Evolutionary conservation across 2,113 vertebrate genomes (phyloP).

Genomic region (Psammodynastes pulverulentus): DNA sequence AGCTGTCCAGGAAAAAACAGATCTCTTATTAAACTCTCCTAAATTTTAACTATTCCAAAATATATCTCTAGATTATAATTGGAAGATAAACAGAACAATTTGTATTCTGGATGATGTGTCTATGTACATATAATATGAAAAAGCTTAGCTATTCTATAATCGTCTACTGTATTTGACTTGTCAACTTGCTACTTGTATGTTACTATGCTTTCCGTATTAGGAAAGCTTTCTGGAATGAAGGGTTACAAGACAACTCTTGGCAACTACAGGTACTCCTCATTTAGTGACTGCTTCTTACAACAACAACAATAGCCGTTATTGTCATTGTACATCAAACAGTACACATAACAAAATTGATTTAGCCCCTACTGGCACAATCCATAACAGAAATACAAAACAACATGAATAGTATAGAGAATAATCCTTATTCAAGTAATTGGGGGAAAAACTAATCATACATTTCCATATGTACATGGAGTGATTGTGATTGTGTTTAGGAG

Average conservation of each 20-base stretch:
- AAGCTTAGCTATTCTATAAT: background rate
- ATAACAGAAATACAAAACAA: too few relatives aligned
- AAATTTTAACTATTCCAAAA: background rate
- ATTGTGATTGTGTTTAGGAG: too few relatives aligned
- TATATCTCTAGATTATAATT: background rate
- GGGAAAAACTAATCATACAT: too few relatives aligned
- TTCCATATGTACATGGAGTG: too few relatives aligned
- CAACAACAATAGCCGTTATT: too few relatives aligned
- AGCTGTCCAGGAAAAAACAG: background rate
- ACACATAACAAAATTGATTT: too few relatives aligned
- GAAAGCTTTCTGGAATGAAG: background rate
- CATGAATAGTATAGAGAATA: too few relatives aligned
- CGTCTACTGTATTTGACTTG: background rate
- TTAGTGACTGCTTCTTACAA: too few relatives aligned
- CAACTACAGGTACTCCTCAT: background rate
- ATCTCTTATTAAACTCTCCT: background rate
- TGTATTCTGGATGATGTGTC: background rate
- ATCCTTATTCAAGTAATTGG: too few relatives aligned
- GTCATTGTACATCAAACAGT: too few relatives aligned
- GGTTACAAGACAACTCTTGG: background rate
- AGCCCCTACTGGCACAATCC: too few relatives aligned
- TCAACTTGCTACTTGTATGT: background rate
- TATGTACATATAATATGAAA: background rate
- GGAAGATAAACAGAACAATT: background rate
- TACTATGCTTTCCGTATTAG: background rate